Evolutionary conservation across 2,888 invertebrate species (phyloP), one percentile per base, ranked within the genome.

Genomic region (Melinopterus prodromus): DNA sequence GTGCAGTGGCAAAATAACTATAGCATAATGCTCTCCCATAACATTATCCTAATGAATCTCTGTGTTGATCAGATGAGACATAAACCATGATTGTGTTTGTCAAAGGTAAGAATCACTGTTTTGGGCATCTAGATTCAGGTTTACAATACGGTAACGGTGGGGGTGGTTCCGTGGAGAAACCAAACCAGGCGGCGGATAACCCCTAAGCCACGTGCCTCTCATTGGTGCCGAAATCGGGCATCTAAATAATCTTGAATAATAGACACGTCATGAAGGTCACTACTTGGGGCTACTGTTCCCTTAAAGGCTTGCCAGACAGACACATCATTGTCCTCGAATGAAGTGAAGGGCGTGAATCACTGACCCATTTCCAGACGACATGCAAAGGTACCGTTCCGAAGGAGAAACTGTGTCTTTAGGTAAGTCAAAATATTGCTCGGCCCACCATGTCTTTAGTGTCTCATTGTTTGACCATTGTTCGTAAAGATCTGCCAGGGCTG

Each of bases 211-310:
- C 53, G 53, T 53, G 53, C 53, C 53, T 53, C 53, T 26, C 53
- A 53, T 9, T 9, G 53, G 9, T 53, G 0, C 2, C 7, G 0
- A 12, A 12, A 7, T 6, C 5, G 9, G 12, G 12, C 53, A 53
- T 53, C 53, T 53, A 53, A 53, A 53, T 53, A 53, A 53, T 53
- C 53, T 53, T 53, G 53, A 53, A 53, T 53, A 53, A 53, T 53
- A 53, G 53, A 53, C 53, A 53, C 53, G 53, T 53, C 53, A 53
- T 53, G 53, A 12, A 53, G 53, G 53, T 4, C 53, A 53, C 53
- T 53, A 53, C 53, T 53, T 53, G 53, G 53, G 53, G 53, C 53
- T 53, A 53, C 53, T 12, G 53, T 53, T 53, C 53, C 53, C 53
- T 53, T 53, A 53, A 53, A 53, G 53, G 53, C 53, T 53, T 53